Evolutionary conservation across 2,888 invertebrate species (phyloP).

Genomic region (Parnassius orleans): DNA sequence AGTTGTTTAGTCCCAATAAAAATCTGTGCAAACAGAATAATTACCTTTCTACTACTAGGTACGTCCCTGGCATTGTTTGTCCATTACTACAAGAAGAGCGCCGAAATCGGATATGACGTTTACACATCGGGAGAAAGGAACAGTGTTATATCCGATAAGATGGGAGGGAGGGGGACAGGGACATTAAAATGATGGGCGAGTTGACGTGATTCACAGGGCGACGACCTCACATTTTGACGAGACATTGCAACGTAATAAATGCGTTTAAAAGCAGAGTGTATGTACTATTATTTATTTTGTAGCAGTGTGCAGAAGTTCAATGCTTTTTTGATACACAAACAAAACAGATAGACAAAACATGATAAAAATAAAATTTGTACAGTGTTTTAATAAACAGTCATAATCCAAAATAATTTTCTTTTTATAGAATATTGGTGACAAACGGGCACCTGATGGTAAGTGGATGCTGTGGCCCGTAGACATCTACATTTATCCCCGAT

Average conservation of each 20-base stretch:
- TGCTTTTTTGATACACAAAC: no score
- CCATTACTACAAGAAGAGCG: slow-evolving; percentile 6
- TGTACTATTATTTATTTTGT: background rate
- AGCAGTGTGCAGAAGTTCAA: background rate
- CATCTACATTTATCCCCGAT: no score
- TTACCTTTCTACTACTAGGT: background rate
- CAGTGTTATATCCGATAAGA: slow-evolving; percentile 39
- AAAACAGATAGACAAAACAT: no score
- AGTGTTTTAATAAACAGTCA: no score
- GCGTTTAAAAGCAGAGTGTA: background rate
- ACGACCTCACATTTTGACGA: slow-evolving; percentile 59
- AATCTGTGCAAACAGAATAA: slow-evolving; percentile 3
- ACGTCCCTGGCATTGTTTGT: slow-evolving; percentile 16
- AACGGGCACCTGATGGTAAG: no score
- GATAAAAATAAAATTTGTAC: no score
- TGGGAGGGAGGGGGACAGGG: slow-evolving; percentile 39
- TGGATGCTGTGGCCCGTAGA: no score
- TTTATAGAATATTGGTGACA: no score
- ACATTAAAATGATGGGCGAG: slow-evolving; percentile 44
- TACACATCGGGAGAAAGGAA: slow-evolving; percentile 34
- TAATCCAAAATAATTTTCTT: no score
- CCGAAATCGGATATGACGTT: slow-evolving; percentile 26
- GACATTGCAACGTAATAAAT: slow-evolving; percentile 39
- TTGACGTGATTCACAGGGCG: slow-evolving; percentile 56
- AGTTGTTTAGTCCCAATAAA: background rate